These are phyloP conservation scores for Zaprionus lachaisei DNA, from an alignment of 1,140 invertebrate genomes.

Conservation along the genomic window DNA sequence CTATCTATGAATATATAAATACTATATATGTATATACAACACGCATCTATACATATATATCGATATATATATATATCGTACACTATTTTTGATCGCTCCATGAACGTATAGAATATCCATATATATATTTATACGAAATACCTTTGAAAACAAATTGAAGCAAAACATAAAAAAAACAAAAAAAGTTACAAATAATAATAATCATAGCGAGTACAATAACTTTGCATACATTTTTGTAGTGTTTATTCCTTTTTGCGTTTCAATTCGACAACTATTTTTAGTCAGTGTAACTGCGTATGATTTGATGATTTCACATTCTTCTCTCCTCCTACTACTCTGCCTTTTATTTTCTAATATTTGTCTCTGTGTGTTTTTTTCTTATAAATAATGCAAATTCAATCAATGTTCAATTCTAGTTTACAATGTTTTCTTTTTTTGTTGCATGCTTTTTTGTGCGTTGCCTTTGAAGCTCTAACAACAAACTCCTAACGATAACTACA, in stretches of 20 bases:
- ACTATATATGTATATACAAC: constrained; percentile 51
- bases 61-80: constrained; percentile 16
- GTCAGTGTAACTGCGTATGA: constrained; percentile 46
- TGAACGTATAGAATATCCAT: constrained; percentile 50
- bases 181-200: constrained; percentile 3
- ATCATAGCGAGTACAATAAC: constrained; percentile 53
- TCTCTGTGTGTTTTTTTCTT: constrained; percentile 22
- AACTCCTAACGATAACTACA: constrained; percentile 29
- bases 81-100: constrained; percentile 65
- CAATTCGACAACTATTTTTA: constrained; percentile 31
- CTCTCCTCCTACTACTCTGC: constrained; percentile 25
- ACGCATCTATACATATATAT: constrained; percentile 43
- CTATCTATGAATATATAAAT: constrained; percentile 57
- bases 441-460: constrained; percentile 62
- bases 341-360: constrained; percentile 13
- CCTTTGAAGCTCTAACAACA: constrained; percentile 17
- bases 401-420: constrained; percentile 13
- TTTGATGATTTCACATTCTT: constrained; percentile 15
- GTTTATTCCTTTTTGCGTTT: constrained; percentile 64
- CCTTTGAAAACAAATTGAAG: neutral
- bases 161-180: neutral
- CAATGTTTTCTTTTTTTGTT: constrained; percentile 45
- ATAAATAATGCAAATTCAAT: constrained; percentile 7
- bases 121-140: constrained; percentile 41
- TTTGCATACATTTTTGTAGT: constrained; percentile 80